Evolutionary conservation across 1,140 invertebrate genomes (phyloP), one percentile per base, ranked within the genome.

Genomic region (Leptinotarsa undecemlineata): DNA sequence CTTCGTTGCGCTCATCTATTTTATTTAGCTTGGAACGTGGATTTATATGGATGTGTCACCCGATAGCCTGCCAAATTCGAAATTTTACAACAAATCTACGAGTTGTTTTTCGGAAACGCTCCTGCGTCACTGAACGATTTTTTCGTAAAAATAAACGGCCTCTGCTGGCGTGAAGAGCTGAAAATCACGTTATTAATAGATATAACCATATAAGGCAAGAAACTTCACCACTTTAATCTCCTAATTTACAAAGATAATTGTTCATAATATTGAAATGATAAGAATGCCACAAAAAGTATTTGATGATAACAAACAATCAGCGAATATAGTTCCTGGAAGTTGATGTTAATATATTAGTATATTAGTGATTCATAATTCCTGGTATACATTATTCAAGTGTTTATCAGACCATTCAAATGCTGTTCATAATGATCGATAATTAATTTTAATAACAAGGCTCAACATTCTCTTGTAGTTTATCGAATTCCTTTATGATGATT

Each of bases 41-140:
- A 48, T 72, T 26, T 72, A 72, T 72, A 72, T 72, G 62, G 71
- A 64, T 61, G 60, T 72, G 71, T 47, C 71, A 72, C 63, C 63
- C 26, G 71, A 72, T 72, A 72, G 17, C 68, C 63, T 64, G 51
- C 51, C 51, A 57, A 57, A 57, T 57, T 57, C 3, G 15, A 57
- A 15, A 57, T 57, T 57, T 57, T 57, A 17, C 8, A 42, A 42
- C 33, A 42, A 42, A 42, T 8, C 33, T 42, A 42, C 33, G 33
- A 42, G 33, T 42, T 11, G 33, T 42, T 42, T 42, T 42, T 42
- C 33, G 8, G 33, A 42, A 42, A 42, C 33, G 3, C 33, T 11
- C 33, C 33, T 42, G 8, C 33, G 33, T 42, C 33, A 42, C 33
- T 42, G 33, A 42, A 42, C 33, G 33, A 8, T 42, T 42, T 42